A percentile compares a stretch with the other conserved stretches of the same genome.
Conservation (phyloP, 1,140 invertebrate species). For the fruit fly (Drosophila melanogaster) region DNA sequence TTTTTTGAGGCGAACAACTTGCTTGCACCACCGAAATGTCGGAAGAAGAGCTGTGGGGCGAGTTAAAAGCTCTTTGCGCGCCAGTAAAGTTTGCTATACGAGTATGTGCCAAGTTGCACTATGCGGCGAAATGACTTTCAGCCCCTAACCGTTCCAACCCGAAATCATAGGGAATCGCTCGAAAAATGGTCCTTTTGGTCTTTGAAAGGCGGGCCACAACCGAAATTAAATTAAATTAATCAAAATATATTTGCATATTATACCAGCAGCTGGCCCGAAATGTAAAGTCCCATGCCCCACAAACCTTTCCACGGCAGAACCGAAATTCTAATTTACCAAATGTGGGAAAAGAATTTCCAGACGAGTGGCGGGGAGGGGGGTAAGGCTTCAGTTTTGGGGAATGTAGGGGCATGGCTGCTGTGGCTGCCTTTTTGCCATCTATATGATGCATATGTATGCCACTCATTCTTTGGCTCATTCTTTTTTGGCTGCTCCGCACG, state of each 20-base stretch:
- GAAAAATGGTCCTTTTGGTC: constrained; percentile 24
- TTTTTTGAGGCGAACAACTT: constrained; percentile 49
- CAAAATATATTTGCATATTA: constrained; percentile 72
- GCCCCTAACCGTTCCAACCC: background rate
- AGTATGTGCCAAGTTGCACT: constrained; percentile 6
- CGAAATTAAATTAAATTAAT: constrained; percentile 75
- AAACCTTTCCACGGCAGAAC: constrained; percentile 21
- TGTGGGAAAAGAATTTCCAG: constrained; percentile 75
- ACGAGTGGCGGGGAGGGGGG: constrained; percentile 26
- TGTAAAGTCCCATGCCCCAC: constrained; percentile 16
- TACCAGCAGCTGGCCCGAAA: constrained; percentile 47
- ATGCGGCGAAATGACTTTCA: constrained; percentile 20
- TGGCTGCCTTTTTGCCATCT: constrained; percentile 51
- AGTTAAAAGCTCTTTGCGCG: constrained; percentile 35
- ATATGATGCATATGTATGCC: constrained; percentile 56
- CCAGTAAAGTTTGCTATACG: constrained; percentile 17
- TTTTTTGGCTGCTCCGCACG: constrained; percentile 41
- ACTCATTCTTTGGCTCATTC: constrained; percentile 39
- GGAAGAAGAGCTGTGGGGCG: constrained; percentile 51
- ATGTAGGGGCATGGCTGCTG: background rate
- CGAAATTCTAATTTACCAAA: constrained; percentile 77
- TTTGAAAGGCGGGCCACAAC: constrained; percentile 7
- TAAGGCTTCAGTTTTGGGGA: background rate
- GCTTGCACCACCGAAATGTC: constrained; percentile 53
- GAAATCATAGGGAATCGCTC: constrained; percentile 19